phyloP scores from a whole-genome alignment of 1,140 invertebrate species.

The Papilio polyxenes region DNA sequence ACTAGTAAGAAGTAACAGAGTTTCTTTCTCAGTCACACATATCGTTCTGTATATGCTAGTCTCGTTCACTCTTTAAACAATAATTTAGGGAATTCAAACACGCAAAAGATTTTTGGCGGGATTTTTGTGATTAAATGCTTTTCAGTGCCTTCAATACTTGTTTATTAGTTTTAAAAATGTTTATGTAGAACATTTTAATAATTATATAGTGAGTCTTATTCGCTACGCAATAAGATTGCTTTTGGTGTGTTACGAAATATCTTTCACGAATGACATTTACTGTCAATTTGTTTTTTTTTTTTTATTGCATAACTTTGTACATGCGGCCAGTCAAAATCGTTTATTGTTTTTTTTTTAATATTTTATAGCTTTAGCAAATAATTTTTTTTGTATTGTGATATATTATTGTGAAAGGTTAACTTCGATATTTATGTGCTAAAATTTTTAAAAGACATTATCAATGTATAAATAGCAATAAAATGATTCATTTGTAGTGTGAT shows the following conservation, averaged over 20 bases:
- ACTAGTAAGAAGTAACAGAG: background rate
- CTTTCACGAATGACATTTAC: background rate
- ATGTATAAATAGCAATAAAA: background rate
- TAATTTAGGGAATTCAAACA: no score
- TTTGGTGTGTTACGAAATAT: background rate
- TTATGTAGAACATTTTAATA: background rate
- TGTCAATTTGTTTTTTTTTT: slow-evolving; percentile 1
- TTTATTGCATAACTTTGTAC: background rate
- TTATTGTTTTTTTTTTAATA: background rate
- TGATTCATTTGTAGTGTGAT: background rate
- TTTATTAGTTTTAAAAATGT: background rate
- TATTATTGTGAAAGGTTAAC: background rate
- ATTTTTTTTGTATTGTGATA: background rate
- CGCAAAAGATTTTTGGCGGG: background rate
- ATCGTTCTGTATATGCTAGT: background rate
- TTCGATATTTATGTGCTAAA: background rate
- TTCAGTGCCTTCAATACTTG: background rate
- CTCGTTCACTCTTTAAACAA: background rate
- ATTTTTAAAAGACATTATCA: background rate
- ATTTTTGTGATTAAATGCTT: background rate
- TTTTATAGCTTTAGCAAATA: background rate
- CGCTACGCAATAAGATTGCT: slow-evolving; percentile 2
- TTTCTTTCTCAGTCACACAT: background rate
- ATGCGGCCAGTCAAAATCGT: background rate
- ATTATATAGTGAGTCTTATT: background rate